A percentile compares a stretch with the other conserved stretches of the same genome.
These are phyloP conservation scores for Macaria notata DNA, from an alignment of 2,888 invertebrate genomes.

Conservation along the genomic window DNA sequence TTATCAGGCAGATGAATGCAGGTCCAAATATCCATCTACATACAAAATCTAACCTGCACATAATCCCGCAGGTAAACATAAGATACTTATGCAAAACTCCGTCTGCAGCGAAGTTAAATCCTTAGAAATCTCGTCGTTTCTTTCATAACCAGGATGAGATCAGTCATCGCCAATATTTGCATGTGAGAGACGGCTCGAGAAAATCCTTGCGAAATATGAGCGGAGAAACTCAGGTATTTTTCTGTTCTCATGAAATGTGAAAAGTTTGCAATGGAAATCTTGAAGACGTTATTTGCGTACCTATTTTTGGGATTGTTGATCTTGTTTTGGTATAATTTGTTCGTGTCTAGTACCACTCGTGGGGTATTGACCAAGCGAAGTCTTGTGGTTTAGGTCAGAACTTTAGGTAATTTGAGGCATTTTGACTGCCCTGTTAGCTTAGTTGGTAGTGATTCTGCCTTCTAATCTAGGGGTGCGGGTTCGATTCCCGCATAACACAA, in stretches of 20 bases:
- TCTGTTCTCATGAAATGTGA: constrained; percentile 4
- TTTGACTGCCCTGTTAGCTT: no score
- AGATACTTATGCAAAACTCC: not conserved
- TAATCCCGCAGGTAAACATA: no score
- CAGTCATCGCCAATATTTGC: constrained; percentile 43
- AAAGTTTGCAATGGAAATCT: constrained; percentile 5
- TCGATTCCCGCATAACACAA: no score
- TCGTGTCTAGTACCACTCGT: no score
- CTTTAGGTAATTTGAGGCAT: no score
- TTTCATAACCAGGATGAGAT: constrained; percentile 39
- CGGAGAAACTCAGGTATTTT: constrained; percentile 7
- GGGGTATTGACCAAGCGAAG: no score
- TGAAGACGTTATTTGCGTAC: constrained; percentile 1
- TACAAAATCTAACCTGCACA: no score
- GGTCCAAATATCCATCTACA: not conserved
- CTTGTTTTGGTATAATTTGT: no score
- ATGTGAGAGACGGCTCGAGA: constrained; percentile 35
- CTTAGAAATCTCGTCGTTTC: constrained; percentile 28
- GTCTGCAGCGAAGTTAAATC: constrained; percentile 22
- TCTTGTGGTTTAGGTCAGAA: no score
- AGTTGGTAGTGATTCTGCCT: no score
- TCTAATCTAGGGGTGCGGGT: no score
- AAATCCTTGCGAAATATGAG: constrained; percentile 27
- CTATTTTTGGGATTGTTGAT: no score
- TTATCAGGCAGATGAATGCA: not conserved